Evolutionary conservation across 30 jellyfish, hydroid and myxozoan genomes (phyloP).

Genomic region (Mastigias papua): DNA sequence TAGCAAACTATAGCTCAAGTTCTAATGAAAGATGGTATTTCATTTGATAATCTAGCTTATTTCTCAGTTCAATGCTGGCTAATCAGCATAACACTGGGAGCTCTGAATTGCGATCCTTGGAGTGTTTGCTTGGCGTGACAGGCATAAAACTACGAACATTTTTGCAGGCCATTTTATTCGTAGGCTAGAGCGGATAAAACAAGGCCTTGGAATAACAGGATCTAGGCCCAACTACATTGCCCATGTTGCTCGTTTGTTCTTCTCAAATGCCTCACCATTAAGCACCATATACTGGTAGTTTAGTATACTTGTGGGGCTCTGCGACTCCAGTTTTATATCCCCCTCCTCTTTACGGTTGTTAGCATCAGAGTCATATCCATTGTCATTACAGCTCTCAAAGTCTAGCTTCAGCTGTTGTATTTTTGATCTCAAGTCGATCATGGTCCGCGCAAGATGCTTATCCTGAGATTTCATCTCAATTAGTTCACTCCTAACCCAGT

Average conservation of each 20-base stretch:
- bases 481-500: constrained; percentile 77
- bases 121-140: too few species aligned
- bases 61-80: too few species aligned
- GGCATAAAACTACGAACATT: too few species aligned
- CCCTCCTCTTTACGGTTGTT: constrained; percentile 27
- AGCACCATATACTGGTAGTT: neutral
- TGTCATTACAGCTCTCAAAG: constrained; percentile 50
- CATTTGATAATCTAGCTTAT: too few species aligned
- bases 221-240: constrained; percentile 21
- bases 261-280: constrained; percentile 53
- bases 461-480: constrained; percentile 80
- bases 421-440: constrained; percentile 79
- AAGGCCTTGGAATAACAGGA: neutral
- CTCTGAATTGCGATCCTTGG: too few species aligned
- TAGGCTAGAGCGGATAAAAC: neutral
- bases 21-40: too few species aligned
- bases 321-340: neutral
- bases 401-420: constrained; percentile 73
- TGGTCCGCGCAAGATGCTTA: constrained; percentile 77
- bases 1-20: too few species aligned
- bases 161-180: neutral
- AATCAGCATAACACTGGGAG: too few species aligned
- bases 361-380: constrained; percentile 79
- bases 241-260: constrained; percentile 76
- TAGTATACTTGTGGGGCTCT: constrained; percentile 19